phyloP scores from a whole-genome alignment of 1,140 invertebrate species.

The Trichomalopsis sarcophagae region DNA sequence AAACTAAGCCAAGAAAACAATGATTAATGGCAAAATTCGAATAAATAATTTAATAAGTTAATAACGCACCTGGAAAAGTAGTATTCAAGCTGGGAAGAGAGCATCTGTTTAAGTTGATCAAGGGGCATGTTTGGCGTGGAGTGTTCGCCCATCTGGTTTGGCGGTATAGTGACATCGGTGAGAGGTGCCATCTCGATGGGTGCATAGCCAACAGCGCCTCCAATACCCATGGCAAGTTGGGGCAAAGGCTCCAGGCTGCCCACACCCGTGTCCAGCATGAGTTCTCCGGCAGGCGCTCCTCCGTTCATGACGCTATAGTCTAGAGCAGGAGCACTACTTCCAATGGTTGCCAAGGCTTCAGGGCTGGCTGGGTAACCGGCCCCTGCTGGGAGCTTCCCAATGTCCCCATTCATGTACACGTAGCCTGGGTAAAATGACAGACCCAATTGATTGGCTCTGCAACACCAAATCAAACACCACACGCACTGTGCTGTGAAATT shows the following conservation, averaged over 20 bases:
- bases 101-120: constrained; percentile 86
- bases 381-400: constrained; percentile 82
- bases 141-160: constrained; percentile 68
- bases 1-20: background rate
- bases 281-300: constrained; percentile 68
- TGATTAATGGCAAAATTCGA: no score
- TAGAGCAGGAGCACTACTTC: constrained; percentile 67
- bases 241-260: constrained; percentile 67
- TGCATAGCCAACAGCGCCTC: constrained; percentile 69
- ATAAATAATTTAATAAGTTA: background rate
- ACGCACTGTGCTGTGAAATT: constrained; percentile 9
- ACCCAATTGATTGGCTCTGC: constrained; percentile 49
- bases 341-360: constrained; percentile 71
- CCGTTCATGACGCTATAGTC: constrained; percentile 74
- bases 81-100: constrained; percentile 90
- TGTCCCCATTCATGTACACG: constrained; percentile 87
- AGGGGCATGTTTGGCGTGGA: constrained; percentile 75
- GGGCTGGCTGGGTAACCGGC: constrained; percentile 78
- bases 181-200: constrained; percentile 69
- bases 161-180: constrained; percentile 64
- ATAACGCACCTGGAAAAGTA: constrained; percentile 87
- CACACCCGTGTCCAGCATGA: constrained; percentile 70
- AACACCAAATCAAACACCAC: constrained; percentile 31
- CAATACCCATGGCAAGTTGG: constrained; percentile 71
- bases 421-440: constrained; percentile 74